These are phyloP conservation scores for Yoshiicerus persimilis DNA, from an alignment of 1,140 invertebrate genomes.

Conservation along the genomic window DNA sequence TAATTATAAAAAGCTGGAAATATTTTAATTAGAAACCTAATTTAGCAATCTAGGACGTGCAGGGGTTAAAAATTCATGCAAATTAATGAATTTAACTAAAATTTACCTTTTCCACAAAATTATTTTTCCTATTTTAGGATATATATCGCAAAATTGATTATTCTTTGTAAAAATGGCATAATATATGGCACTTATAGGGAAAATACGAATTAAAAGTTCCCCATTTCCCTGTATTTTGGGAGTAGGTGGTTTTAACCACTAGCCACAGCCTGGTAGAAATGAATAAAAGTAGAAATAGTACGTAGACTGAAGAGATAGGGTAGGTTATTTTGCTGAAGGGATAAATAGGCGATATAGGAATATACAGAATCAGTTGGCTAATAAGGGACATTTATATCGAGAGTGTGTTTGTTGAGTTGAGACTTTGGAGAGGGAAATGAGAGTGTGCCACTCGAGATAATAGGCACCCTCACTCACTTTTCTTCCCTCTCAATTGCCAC, in stretches of 20 bases:
- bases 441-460: constrained; percentile 7
- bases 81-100: no score
- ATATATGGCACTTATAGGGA: no score
- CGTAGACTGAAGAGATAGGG: no score
- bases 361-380: neutral
- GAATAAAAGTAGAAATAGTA: neutral
- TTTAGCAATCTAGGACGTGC: no score
- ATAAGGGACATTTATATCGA: neutral
- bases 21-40: no score
- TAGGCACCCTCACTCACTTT: neutral
- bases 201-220: no score
- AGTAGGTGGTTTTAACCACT: neutral
- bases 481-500: neutral
- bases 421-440: neutral
- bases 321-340: neutral
- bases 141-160: no score
- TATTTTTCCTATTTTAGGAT: no score
- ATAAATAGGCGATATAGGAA: neutral
- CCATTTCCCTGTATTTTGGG: neutral
- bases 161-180: no score
- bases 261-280: neutral
- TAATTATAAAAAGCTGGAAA: no score
- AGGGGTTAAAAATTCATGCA: no score
- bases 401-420: neutral
- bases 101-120: no score